Percentiles rank a stretch among this genome's conserved stretches.
Conservation (phyloP, 2,888 invertebrate genomes). For the Drosophila anomelani region DNA sequence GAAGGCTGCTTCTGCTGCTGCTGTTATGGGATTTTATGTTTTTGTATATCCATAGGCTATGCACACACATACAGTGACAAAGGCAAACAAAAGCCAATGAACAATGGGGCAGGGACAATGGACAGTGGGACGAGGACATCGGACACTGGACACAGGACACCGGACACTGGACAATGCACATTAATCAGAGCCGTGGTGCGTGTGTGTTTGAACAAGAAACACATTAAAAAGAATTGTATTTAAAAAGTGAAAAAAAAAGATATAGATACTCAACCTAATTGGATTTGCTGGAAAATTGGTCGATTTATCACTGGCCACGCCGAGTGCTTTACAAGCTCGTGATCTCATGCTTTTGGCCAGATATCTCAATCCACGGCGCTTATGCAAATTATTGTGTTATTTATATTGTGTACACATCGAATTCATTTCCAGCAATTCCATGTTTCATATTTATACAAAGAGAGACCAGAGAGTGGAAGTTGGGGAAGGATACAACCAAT, state of each 20-base stretch:
- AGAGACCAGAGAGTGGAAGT: not conserved
- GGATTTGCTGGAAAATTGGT: constrained; percentile 44
- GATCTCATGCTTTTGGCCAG: constrained; percentile 28
- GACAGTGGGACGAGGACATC: constrained; percentile 45
- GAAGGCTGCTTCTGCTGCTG: constrained; percentile 40
- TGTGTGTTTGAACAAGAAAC: constrained; percentile 35
- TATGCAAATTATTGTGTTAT: constrained; percentile 44
- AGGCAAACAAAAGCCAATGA: constrained; percentile 57
- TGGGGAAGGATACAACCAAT: constrained; percentile 31
- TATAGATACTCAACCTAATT: constrained; percentile 38
- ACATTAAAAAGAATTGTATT: constrained; percentile 44
- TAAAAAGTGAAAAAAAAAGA: constrained; percentile 4
- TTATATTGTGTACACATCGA: constrained; percentile 43
- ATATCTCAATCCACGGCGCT: constrained; percentile 32
- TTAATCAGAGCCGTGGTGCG: constrained; percentile 48
- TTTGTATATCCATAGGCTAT: constrained; percentile 36
- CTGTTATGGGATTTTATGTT: constrained; percentile 35
- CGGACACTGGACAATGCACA: constrained; percentile 43
- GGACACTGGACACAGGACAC: constrained; percentile 39
- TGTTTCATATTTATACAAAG: constrained; percentile 40
- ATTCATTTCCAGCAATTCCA: constrained; percentile 38
- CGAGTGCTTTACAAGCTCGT: constrained; percentile 32
- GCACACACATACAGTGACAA: constrained; percentile 67
- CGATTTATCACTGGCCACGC: constrained; percentile 42
- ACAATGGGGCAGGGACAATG: constrained; percentile 54